Evolutionary conservation across 2,113 vertebrate genomes (phyloP).

Genomic region (Silurus asotus): DNA sequence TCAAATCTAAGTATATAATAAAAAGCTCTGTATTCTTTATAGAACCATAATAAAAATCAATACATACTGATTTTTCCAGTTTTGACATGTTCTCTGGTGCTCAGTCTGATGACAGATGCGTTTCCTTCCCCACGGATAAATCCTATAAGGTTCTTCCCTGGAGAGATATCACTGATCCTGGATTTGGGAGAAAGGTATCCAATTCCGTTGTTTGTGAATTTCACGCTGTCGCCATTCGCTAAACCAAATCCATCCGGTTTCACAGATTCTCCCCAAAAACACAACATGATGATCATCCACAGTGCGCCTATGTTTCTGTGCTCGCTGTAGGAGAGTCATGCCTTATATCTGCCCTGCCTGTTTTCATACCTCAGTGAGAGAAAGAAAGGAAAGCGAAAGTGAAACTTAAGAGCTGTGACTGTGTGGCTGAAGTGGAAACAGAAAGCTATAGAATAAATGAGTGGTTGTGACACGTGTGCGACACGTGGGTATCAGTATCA

Average conservation of each 20-base stretch:
- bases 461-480: too few species aligned
- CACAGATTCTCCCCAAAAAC: conserved; percentile 42
- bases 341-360: background rate
- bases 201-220: background rate
- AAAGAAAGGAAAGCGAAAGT: conserved; percentile 2
- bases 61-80: conserved; percentile 36
- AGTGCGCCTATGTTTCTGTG: background rate
- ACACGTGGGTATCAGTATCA: too few species aligned
- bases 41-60: too few species aligned
- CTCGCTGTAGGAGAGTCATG: background rate
- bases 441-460: background rate
- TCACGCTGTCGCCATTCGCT: conserved; percentile 3
- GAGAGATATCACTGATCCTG: conserved; percentile 29
- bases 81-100: background rate
- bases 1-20: too few species aligned
- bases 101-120: conserved; percentile 8
- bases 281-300: conserved; percentile 27
- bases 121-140: conserved; percentile 41
- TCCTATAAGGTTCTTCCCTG: conserved; percentile 12
- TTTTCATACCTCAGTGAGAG: background rate
- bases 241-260: conserved; percentile 14
- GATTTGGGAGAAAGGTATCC: conserved; percentile 9
- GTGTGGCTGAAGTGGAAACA: background rate
- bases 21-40: too few species aligned
- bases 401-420: background rate